phyloP scores from a whole-genome alignment of 2,888 invertebrate genomes.

The Noctua fimbriata region DNA sequence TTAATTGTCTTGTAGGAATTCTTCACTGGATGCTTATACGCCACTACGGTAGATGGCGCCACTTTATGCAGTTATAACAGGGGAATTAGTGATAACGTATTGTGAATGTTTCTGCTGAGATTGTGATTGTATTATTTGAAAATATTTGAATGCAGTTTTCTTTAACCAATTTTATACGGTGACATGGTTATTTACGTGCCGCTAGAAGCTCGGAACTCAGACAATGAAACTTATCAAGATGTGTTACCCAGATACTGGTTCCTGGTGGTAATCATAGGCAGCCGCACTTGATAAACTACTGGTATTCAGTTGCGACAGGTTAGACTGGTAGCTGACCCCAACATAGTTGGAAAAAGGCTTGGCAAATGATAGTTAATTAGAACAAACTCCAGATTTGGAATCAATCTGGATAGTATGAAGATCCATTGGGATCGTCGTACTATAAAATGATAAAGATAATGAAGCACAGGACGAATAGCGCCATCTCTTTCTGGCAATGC shows the following conservation, averaged over 20 bases:
- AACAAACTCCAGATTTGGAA: neutral
- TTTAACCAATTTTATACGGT: no score
- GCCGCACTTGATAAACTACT: neutral
- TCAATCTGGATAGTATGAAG: neutral
- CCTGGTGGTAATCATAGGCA: neutral
- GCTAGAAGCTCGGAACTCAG: no score
- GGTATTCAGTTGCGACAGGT: neutral
- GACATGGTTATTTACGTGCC: no score
- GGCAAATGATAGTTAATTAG: no score
- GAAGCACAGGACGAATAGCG: neutral
- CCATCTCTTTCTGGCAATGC: neutral
- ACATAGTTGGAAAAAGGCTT: neutral
- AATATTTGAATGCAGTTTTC: neutral
- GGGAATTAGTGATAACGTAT: neutral
- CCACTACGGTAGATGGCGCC: slow-evolving; percentile 2
- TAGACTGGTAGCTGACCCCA: neutral
- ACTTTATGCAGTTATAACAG: no score
- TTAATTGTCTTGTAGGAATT: slow-evolving; percentile 34
- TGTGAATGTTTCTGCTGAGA: neutral
- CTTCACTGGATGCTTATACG: slow-evolving; percentile 28
- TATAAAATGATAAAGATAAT: no score
- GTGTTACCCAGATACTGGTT: neutral
- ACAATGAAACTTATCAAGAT: no score
- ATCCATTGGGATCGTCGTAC: neutral
- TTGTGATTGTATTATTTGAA: neutral